phyloP scores from a whole-genome alignment of 2,113 vertebrate species.

The Tachycineta bicolor region DNA sequence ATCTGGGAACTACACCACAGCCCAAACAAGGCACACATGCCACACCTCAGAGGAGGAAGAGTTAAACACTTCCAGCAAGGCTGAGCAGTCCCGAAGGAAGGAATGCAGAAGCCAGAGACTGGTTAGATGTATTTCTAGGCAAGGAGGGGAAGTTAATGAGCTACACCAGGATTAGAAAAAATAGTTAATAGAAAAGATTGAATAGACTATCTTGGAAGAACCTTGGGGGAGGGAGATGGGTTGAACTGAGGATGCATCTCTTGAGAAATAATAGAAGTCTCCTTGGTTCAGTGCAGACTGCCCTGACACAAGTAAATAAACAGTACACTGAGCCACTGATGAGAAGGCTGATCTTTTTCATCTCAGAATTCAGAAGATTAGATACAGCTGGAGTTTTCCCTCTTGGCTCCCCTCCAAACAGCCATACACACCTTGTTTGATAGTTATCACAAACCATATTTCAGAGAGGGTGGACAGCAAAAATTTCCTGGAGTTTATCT shows the following conservation, averaged over 20 bases:
- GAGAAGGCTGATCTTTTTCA: background rate
- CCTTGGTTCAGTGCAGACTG: background rate
- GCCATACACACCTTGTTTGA: background rate
- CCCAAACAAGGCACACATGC: background rate
- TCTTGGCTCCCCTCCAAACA: background rate
- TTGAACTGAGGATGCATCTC: background rate
- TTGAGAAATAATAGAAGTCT: background rate
- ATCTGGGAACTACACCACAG: background rate
- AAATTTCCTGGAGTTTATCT: constrained; percentile 13
- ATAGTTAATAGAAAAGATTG: background rate
- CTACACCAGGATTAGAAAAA: background rate
- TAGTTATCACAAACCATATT: background rate
- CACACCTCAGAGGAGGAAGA: background rate
- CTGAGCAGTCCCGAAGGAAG: background rate
- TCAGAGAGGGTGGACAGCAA: constrained; percentile 11
- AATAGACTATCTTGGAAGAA: background rate
- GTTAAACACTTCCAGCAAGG: background rate
- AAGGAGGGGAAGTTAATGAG: background rate
- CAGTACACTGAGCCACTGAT: background rate
- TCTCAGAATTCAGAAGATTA: background rate
- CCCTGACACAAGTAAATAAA: background rate
- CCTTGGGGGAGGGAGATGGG: background rate
- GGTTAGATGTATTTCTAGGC: background rate
- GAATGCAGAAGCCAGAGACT: background rate
- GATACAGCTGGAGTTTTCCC: background rate